phyloP scores from a whole-genome alignment of 2,113 vertebrate species.

The Aleadryas rufinucha region DNA sequence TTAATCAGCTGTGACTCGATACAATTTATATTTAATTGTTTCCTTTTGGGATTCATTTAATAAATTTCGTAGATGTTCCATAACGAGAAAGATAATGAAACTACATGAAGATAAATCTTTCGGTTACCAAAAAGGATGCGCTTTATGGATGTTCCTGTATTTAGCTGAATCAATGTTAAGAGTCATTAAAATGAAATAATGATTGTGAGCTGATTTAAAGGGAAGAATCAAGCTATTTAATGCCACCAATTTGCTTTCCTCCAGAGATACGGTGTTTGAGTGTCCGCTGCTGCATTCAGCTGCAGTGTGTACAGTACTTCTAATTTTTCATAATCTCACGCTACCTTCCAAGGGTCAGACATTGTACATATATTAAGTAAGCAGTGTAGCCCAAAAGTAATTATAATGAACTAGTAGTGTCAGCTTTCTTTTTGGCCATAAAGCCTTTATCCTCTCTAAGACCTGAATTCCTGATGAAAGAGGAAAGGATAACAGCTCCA shows the following conservation, averaged over 20 bases:
- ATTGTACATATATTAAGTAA: conserved; percentile 61
- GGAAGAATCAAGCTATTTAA: conserved; percentile 41
- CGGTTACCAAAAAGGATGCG: conserved; percentile 1
- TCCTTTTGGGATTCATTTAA: conserved; percentile 8
- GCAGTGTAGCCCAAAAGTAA: conserved; percentile 69
- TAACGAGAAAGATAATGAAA: conserved; percentile 47
- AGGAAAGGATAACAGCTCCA: conserved; percentile 73
- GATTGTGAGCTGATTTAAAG: conserved; percentile 35
- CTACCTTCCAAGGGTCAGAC: conserved; percentile 59
- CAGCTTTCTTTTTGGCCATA: conserved; percentile 72
- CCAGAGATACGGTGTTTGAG: neutral
- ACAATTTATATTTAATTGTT: conserved; percentile 6
- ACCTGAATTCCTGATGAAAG: conserved; percentile 74
- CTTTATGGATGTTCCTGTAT: conserved; percentile 28
- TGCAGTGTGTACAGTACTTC: neutral
- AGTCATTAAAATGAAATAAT: conserved; percentile 45
- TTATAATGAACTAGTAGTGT: conserved; percentile 76
- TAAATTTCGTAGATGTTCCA: conserved; percentile 18
- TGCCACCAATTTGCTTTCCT: neutral
- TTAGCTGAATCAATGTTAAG: conserved; percentile 35
- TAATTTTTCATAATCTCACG: conserved; percentile 58
- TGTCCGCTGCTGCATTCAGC: neutral
- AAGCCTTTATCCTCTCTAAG: conserved; percentile 70
- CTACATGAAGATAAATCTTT: conserved; percentile 36
- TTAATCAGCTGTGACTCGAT: conserved; percentile 12